Evolutionary conservation across 2,888 invertebrate species (phyloP).

Genomic region (Panopea generosa): DNA sequence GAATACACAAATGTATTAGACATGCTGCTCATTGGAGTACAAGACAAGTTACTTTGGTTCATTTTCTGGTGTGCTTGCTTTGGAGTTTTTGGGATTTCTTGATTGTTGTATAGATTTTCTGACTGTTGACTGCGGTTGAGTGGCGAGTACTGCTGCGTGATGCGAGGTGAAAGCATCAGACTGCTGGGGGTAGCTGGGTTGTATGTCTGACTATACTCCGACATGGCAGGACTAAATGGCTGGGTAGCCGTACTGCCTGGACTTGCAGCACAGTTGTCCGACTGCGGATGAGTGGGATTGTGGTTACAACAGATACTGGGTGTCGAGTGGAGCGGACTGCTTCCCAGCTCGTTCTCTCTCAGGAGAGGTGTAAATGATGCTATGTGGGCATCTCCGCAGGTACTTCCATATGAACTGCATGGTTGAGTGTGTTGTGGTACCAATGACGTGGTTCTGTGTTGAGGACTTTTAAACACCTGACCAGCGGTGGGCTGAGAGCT

Average conservation of each 20-base stretch:
- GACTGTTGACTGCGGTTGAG: background rate
- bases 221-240: conserved; percentile 46
- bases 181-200: conserved; percentile 17
- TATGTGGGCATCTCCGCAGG: background rate
- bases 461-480: background rate
- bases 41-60: too few relatives aligned
- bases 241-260: conserved; percentile 44
- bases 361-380: conserved; percentile 27
- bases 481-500: background rate
- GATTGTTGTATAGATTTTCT: background rate
- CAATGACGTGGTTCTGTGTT: too few relatives aligned
- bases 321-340: conserved; percentile 30
- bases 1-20: background rate
- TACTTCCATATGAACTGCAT: conserved; percentile 4
- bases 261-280: conserved; percentile 8
- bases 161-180: conserved; percentile 4
- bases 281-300: background rate
- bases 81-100: conserved; percentile 8
- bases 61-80: background rate
- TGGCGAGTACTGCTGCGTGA: background rate
- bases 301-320: background rate
- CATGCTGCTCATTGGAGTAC: too few relatives aligned
- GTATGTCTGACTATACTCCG: conserved; percentile 15
- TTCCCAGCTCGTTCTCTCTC: conserved; percentile 24
- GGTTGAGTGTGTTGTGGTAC: conserved; percentile 4